Base-by-base conservation (phyloP, 1,140 invertebrate genomes). In the Contarinia nasturtii region DNA sequence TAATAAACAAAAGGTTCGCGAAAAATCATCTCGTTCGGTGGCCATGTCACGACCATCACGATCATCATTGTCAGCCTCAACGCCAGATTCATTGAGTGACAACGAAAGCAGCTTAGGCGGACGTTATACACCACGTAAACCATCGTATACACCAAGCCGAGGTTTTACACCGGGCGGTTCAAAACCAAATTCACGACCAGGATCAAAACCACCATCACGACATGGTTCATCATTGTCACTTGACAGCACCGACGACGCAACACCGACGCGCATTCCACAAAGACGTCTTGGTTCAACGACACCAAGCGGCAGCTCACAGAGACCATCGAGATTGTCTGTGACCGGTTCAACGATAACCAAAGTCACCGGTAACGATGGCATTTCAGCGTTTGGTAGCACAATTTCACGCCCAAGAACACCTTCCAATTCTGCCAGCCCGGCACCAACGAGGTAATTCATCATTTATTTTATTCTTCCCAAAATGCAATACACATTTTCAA, bases 191-290 rank as follows among this genome's bases (percentile, higher is more conserved):
- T 89, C 84, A 54, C 74, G 89, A 56, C 73, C 78, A 51, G 80
- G 82, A 40, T 86, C 84, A 33, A 89, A 90, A 63, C 87, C 89
- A 53, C 84, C 88, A 18, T 93, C 89, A 58, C 77, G 90, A 57
- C 86, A 92, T 58, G 89, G 88, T 50, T 95, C 91, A 33, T 90
- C 87, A 55, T 74, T 90, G 42, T 91, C 87, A 18, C 68, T 93
- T 47, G 87, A 93, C 59, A 87, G 84, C 60, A 86, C 82, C 58
- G 79, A 81, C 63, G 79, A 81, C 55, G 69, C 67, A 48, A 80
- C 77, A 27, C 77, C 79, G 48, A 82, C 80, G 48, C 74, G 80
- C 54, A 83, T 83, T 60, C 81, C 81, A 40, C 74, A 76, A 61
- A 65, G 72, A 48, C 70, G 77, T 51, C 72, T 75, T 37, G 69